Evolutionary conservation across 2,888 invertebrate genomes (phyloP).

Genomic region (Patella ulyssiponensis): DNA sequence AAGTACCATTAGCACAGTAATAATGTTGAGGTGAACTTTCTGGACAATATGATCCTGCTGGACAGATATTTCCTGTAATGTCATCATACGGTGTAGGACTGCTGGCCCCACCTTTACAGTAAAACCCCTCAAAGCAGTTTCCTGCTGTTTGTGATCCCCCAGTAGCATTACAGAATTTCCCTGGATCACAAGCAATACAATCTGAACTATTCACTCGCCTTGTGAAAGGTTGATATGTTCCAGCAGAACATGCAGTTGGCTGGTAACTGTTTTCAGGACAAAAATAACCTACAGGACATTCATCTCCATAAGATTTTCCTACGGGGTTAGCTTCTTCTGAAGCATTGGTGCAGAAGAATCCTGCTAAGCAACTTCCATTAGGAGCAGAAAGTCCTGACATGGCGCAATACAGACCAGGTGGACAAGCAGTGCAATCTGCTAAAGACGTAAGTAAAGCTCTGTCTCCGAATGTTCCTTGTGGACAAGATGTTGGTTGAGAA

Average conservation of each 20-base stretch:
- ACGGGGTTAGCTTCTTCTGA: conserved; percentile 63
- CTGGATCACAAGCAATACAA: conserved; percentile 65
- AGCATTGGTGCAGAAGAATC: conserved; percentile 65
- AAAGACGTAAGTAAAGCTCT: conserved; percentile 56
- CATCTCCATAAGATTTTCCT: conserved; percentile 62
- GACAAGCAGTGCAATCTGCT: conserved; percentile 64
- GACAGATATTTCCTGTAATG: conserved; percentile 65
- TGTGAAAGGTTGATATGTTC: conserved; percentile 64
- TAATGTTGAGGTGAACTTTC: conserved; percentile 55
- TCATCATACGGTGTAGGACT: conserved; percentile 61
- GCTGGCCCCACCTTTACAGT: conserved; percentile 58
- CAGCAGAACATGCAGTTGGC: conserved; percentile 63
- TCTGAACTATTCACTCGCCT: conserved; percentile 52
- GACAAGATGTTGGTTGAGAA: conserved; percentile 57
- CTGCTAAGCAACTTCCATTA: conserved; percentile 63
- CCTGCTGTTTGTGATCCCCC: conserved; percentile 57
- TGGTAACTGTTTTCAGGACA: conserved; percentile 62
- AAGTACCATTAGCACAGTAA: conserved; percentile 68
- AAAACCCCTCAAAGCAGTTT: conserved; percentile 64
- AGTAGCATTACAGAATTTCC: conserved; percentile 63
- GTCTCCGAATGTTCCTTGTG: conserved; percentile 67
- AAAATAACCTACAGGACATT: conserved; percentile 66
- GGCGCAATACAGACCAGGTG: conserved; percentile 67
- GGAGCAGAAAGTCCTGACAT: conserved; percentile 57
- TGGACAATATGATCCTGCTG: conserved; percentile 64